Percentiles rank a stretch among this genome's conserved stretches.
phyloP scores from a whole-genome alignment of 2,113 vertebrate genomes.

The Callionymus lyra region DNA sequence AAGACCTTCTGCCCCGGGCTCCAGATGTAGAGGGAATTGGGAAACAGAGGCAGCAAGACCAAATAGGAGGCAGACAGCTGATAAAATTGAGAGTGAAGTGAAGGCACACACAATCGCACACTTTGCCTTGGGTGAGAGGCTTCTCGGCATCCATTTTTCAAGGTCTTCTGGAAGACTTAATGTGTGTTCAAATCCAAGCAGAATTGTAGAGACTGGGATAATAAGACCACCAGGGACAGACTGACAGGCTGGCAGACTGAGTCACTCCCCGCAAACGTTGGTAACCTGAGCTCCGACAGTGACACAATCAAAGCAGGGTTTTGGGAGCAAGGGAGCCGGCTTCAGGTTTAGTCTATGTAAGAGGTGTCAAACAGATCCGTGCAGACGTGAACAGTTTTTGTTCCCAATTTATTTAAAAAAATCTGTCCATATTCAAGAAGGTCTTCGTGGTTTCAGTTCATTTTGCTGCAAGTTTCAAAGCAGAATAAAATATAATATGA shows the following conservation, averaged over 20 bases:
- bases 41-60: conserved; percentile 17
- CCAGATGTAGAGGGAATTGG: conserved; percentile 21
- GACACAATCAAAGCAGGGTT: conserved; percentile 21
- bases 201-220: conserved; percentile 33
- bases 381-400: too few relatives aligned
- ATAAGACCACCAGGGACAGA: conserved; percentile 54
- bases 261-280: conserved; percentile 20
- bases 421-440: too few relatives aligned
- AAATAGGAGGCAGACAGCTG: conserved; percentile 21
- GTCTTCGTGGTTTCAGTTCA: too few relatives aligned
- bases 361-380: too few relatives aligned
- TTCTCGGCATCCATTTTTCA: conserved; percentile 14
- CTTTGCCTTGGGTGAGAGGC: conserved; percentile 40
- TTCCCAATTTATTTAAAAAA: too few relatives aligned
- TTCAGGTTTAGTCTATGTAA: too few relatives aligned
- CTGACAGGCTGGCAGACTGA: conserved; percentile 15
- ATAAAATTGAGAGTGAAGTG: conserved; percentile 6
- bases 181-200: conserved; percentile 26
- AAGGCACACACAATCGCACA: conserved; percentile 9
- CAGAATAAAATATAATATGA: too few relatives aligned
- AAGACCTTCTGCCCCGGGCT: conserved; percentile 16
- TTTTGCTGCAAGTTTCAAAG: too few relatives aligned
- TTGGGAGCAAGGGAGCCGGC: neutral
- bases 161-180: conserved; percentile 43
- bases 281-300: conserved; percentile 51